Evolutionary conservation across 2,113 vertebrate species (phyloP).

Genomic region (Heloderma charlesbogerti): DNA sequence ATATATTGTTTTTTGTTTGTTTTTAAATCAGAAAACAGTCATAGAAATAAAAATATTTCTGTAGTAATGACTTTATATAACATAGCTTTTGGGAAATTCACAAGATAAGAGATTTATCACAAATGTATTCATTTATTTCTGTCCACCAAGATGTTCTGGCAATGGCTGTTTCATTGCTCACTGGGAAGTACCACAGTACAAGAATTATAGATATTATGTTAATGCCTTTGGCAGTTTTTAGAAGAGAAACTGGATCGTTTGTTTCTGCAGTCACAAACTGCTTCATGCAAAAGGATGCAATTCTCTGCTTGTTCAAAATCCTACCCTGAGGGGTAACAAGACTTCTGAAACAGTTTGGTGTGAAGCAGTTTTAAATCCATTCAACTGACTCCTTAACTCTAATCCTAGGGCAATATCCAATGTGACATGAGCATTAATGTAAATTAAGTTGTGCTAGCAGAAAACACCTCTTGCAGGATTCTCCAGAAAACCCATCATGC

Average conservation of each 20-base stretch:
- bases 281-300: neutral
- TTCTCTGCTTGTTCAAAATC: neutral
- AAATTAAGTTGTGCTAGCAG: no score
- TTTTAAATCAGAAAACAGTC: neutral
- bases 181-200: neutral
- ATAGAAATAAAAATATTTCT: neutral
- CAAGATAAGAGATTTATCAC: neutral
- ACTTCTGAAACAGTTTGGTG: neutral
- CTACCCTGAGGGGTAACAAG: neutral
- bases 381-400: neutral
- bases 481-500: no score
- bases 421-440: no score
- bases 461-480: no score
- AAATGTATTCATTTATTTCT: neutral
- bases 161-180: constrained; percentile 6
- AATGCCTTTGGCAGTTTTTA: constrained; percentile 3
- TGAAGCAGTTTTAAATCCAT: neutral
- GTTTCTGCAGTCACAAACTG: neutral
- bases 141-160: neutral
- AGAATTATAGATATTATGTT: neutral
- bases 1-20: neutral
- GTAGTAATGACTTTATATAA: neutral
- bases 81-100: neutral
- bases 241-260: neutral
- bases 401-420: neutral